Conservation (phyloP, 2,797 vertebrate genomes). For the Discoglossus pictus region DNA sequence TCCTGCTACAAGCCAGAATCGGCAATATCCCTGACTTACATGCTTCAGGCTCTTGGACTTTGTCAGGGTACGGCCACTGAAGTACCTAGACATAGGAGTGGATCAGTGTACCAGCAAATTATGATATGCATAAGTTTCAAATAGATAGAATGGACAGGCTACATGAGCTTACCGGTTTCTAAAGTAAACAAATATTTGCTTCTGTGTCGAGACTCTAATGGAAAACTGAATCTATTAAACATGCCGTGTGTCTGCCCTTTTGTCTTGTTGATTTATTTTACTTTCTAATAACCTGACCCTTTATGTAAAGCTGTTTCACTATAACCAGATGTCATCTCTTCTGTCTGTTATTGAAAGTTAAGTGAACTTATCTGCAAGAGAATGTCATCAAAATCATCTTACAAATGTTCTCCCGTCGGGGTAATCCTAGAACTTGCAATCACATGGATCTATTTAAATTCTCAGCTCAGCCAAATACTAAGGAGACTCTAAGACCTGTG, state of each 20-base stretch:
- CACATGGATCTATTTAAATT: neutral
- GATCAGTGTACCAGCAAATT: no score
- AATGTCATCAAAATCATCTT: neutral
- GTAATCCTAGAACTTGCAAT: neutral
- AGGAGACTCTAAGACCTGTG: neutral
- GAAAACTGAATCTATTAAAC: constrained; percentile 4
- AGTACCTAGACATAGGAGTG: no score
- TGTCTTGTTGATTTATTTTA: neutral
- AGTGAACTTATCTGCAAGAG: neutral
- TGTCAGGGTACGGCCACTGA: no score
- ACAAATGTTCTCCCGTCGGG: neutral
- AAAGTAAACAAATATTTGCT: no score
- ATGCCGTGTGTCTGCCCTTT: neutral
- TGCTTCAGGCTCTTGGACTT: no score
- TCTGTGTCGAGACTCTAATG: neutral
- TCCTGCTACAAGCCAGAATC: no score
- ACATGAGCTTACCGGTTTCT: no score
- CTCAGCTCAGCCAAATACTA: neutral
- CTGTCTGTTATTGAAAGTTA: neutral
- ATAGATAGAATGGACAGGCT: no score
- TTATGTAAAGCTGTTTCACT: neutral
- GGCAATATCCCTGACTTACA: no score
- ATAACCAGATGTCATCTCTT: constrained; percentile 1
- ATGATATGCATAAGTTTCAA: no score
- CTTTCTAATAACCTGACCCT: neutral